A percentile compares a stretch with the other conserved stretches of the same genome.
Conservation (phyloP, 2,113 vertebrate genomes). For the Crotalus helleri region DNA sequence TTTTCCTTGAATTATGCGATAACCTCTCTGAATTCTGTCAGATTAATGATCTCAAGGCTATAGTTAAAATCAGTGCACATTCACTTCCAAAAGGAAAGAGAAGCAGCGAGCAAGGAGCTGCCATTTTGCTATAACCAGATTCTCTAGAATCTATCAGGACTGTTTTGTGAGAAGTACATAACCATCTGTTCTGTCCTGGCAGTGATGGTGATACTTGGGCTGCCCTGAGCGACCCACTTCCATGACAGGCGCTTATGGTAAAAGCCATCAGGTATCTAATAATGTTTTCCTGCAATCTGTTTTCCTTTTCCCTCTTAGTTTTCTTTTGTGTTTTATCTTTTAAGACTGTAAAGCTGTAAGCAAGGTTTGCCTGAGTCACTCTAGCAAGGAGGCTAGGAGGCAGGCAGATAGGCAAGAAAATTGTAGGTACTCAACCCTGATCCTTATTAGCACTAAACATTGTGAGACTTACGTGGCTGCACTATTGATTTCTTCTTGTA, state of each 20-base stretch:
- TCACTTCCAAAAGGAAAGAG: not conserved
- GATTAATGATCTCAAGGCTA: not conserved
- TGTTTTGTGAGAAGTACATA: not conserved
- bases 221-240: not conserved
- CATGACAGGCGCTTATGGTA: not conserved
- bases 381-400: not conserved
- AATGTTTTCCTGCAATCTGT: not conserved
- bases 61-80: not conserved
- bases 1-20: not conserved
- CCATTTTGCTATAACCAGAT: not conserved
- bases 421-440: not conserved
- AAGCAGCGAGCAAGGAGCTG: not conserved
- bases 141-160: not conserved
- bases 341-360: not conserved
- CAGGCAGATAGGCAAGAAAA: not conserved
- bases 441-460: not conserved
- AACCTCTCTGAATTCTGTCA: not conserved
- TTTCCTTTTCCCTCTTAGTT: not conserved
- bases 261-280: not conserved
- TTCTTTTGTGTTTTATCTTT: not conserved
- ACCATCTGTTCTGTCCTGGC: not conserved
- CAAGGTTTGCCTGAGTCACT: not conserved
- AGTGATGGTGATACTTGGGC: not conserved
- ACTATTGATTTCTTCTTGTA: not conserved
- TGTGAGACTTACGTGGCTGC: not conserved